Conservation (phyloP, 2,888 invertebrate species). For the Calameuta pallipes region DNA sequence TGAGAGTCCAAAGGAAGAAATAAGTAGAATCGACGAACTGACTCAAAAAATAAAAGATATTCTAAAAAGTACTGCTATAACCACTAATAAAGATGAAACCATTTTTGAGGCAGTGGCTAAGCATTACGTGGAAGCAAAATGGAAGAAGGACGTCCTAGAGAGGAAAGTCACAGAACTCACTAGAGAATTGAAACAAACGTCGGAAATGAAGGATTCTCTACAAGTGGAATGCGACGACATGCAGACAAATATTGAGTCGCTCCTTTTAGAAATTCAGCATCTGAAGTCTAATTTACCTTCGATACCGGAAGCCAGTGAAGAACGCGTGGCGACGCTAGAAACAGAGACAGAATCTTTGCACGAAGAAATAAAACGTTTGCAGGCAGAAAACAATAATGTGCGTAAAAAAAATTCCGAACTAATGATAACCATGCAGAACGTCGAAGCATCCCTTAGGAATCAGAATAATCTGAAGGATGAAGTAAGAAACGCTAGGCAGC, state of each 20-base stretch:
- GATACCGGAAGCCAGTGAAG: constrained; percentile 61
- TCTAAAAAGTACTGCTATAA: constrained; percentile 62
- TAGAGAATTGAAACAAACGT: constrained; percentile 50
- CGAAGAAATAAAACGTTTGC: constrained; percentile 66
- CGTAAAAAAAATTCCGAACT: constrained; percentile 46
- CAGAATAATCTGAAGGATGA: constrained; percentile 69
- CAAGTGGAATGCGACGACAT: constrained; percentile 58
- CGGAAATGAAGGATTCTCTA: constrained; percentile 52
- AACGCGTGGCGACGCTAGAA: constrained; percentile 55
- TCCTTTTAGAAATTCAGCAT: constrained; percentile 52
- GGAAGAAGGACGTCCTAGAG: constrained; percentile 63
- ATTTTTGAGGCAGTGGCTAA: constrained; percentile 50
- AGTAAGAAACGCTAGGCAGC: constrained; percentile 69
- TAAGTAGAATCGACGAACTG: constrained; percentile 42
- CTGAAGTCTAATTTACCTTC: constrained; percentile 57
- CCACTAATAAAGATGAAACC: constrained; percentile 53
- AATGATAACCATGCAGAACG: constrained; percentile 36
- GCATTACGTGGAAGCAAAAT: constrained; percentile 51
- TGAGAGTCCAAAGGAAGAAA: constrained; percentile 12
- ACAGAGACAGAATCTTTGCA: constrained; percentile 62
- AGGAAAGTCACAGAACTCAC: constrained; percentile 59
- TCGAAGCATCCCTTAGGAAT: constrained; percentile 68
- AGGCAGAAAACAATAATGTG: constrained; percentile 53
- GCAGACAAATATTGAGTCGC: constrained; percentile 59
- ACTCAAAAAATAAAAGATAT: constrained; percentile 60